Conservation (phyloP, 2,797 vertebrate species). For the Acropternis orthonyx region DNA sequence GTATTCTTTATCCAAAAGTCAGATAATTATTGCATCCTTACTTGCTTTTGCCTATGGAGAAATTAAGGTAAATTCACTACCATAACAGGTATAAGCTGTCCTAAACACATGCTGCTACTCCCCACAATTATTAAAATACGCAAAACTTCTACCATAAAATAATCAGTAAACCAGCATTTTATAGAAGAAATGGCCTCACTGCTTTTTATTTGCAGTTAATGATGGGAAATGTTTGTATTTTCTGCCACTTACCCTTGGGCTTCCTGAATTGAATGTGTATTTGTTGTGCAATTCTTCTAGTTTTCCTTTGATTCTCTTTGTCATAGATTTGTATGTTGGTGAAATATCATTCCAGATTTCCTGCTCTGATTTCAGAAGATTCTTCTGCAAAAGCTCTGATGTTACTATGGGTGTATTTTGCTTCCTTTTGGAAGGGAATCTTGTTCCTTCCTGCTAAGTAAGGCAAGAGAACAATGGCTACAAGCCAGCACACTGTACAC, state of each 20-base stretch:
- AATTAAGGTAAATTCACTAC: background rate
- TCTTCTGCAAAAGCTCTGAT: slow-evolving; percentile 54
- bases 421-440: background rate
- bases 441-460: slow-evolving; percentile 13
- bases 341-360: slow-evolving; percentile 67
- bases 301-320: slow-evolving; percentile 80
- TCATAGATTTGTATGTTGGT: slow-evolving; percentile 75
- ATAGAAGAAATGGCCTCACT: background rate
- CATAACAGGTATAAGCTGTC: background rate
- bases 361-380: slow-evolving; percentile 67
- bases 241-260: slow-evolving; percentile 77
- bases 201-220: background rate
- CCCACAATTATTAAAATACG: background rate
- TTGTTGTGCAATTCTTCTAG: slow-evolving; percentile 72
- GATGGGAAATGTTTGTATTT: background rate
- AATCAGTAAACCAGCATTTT: background rate
- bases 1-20: background rate
- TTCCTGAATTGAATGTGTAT: slow-evolving; percentile 61
- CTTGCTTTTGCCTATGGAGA: background rate
- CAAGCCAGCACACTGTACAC: background rate
- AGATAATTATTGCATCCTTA: background rate
- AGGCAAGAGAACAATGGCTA: background rate
- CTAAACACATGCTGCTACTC: background rate
- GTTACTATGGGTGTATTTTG: background rate
- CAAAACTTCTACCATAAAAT: background rate